Conservation (phyloP, 2,888 invertebrate species). For the Nebria salina region DNA sequence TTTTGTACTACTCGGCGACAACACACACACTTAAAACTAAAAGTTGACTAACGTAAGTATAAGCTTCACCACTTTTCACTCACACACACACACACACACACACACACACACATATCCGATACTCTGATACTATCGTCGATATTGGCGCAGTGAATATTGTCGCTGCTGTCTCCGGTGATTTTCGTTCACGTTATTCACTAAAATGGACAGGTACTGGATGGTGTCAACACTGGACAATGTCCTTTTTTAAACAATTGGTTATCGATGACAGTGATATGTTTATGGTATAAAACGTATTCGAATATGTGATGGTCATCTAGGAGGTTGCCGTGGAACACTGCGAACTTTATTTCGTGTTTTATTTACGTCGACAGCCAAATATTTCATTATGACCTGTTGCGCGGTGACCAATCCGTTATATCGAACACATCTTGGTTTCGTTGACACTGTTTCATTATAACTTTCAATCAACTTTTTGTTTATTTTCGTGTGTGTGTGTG, state of each 20-base stretch:
- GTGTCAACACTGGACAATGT: too few species aligned
- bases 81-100: background rate
- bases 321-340: background rate
- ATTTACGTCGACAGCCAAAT: background rate
- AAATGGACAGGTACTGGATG: background rate
- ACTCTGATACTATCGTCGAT: background rate
- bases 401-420: background rate
- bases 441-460: background rate
- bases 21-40: slow-evolving; percentile 1
- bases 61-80: background rate
- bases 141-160: background rate
- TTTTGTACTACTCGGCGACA: background rate
- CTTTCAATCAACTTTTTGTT: background rate
- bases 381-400: background rate
- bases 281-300: background rate
- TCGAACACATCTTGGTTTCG: background rate
- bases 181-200: background rate
- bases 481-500: background rate
- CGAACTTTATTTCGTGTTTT: background rate
- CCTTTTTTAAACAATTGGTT: background rate
- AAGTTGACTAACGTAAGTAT: background rate
- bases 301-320: background rate
- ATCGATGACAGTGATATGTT: background rate
- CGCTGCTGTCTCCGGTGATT: background rate
- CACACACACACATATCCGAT: background rate